These are phyloP conservation scores for Melipona quadrifasciata DNA, from an alignment of 1,140 invertebrate species.

Conservation along the genomic window DNA sequence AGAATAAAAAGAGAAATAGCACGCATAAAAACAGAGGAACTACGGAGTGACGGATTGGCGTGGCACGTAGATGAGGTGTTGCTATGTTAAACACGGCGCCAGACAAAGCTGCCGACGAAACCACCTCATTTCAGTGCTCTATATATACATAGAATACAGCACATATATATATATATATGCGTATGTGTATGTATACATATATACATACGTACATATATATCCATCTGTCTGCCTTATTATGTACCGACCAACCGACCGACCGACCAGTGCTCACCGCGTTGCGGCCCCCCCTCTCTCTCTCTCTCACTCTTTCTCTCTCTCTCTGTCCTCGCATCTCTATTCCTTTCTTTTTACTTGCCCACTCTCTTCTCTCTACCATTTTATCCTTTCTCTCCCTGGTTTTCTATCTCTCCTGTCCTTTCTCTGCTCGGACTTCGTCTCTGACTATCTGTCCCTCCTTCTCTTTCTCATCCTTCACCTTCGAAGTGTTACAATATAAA, in stretches of 20 bases:
- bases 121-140: constrained; percentile 79
- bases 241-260: constrained; percentile 73
- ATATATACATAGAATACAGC: constrained; percentile 2
- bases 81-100: constrained; percentile 81
- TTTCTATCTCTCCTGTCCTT: constrained; percentile 44
- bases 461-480: constrained; percentile 54
- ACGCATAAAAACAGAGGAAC: constrained; percentile 72
- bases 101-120: constrained; percentile 81
- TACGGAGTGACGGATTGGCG: constrained; percentile 68
- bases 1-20: constrained; percentile 26
- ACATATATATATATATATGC: too few relatives aligned
- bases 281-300: constrained; percentile 43
- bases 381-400: constrained; percentile 42
- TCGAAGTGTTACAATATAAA: not conserved
- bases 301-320: too few relatives aligned
- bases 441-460: constrained; percentile 48
- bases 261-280: constrained; percentile 69
- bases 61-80: constrained; percentile 79
- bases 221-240: constrained; percentile 79
- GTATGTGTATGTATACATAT: too few relatives aligned
- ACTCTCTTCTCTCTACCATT: constrained; percentile 40
- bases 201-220: constrained; percentile 28
- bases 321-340: constrained; percentile 44
- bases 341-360: constrained; percentile 46
- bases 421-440: constrained; percentile 27